Evolutionary conservation across 2,888 invertebrate genomes (phyloP).

Genomic region (Eristalis arbustorum): DNA sequence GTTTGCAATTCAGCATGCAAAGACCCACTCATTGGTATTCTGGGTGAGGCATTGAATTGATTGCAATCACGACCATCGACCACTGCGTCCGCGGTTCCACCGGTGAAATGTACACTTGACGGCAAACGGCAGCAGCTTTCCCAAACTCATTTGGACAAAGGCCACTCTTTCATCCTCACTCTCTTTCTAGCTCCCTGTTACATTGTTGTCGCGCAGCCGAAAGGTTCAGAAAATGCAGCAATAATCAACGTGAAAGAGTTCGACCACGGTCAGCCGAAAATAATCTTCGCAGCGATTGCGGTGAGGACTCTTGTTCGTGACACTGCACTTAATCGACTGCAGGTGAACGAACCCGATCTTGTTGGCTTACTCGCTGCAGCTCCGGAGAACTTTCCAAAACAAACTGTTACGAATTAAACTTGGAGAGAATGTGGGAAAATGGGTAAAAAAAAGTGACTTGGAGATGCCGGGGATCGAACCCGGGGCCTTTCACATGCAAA

Average conservation of each 20-base stretch:
- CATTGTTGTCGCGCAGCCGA: not conserved
- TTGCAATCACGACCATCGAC: conserved; percentile 31
- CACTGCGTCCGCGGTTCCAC: not conserved
- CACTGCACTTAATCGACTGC: conserved; percentile 9
- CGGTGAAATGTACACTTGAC: not conserved
- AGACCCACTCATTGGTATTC: conserved; percentile 55
- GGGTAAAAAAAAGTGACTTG: conserved; percentile 81
- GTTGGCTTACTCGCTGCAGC: not conserved
- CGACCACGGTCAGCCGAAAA: conserved; percentile 22
- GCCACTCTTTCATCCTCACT: not conserved
- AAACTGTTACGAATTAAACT: not conserved
- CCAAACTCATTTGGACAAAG: conserved; percentile 23
- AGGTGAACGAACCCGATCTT: conserved; percentile 9
- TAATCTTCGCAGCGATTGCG: not conserved
- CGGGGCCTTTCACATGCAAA: conserved; percentile 99
- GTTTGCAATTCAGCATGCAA: conserved; percentile 38
- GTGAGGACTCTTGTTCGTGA: not conserved
- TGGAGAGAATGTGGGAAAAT: not conserved
- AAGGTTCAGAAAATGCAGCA: conserved; percentile 11
- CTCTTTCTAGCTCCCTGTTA: too few relatives aligned
- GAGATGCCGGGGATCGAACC: conserved; percentile 99
- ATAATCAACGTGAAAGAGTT: not conserved
- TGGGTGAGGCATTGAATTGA: conserved; percentile 14
- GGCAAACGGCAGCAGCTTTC: conserved; percentile 4
- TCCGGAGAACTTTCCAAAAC: not conserved